Base-by-base conservation (phyloP, 2,888 invertebrate genomes). In the Labia minor region DNA sequence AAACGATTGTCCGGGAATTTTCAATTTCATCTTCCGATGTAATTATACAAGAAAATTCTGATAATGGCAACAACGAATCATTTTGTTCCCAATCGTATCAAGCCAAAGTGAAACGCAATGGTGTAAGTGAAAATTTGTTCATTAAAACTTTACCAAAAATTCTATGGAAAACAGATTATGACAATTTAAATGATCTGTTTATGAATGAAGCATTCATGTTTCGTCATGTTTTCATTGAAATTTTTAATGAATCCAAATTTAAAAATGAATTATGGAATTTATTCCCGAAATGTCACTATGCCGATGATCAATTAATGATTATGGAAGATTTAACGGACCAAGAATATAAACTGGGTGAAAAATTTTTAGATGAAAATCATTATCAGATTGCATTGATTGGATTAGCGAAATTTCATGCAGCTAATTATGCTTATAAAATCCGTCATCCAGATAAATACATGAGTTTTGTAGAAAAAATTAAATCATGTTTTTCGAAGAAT, bases 221-320 rank as follows among this genome's bases (percentile, higher is more conserved):
- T 49, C 14, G n/a, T 3, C 2, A 49, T 8, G 3, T 11, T 49
- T 49, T 49, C 4, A 3, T n/a, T 4, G 49, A 49, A 16, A 49
- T 49, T 49, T 49, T 49, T 49, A 49, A 49, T 14, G 49, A 49
- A 49, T 49, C 49, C 8, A 49, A n/a, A n/a, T 49, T 8, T 49
- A 49, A 49, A 49, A 14, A 49, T 49, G 49, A 49, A n/a, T 49
- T 49, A 49, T 49, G 49, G 49, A 49, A 14, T 49, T 49, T 49
- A 49, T 49, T 49, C 16, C 49, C 49, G 16, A 11, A 49, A 49
- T 49, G 14, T 49, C 16, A 10, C 16, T 49, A 49, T 49, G 14
- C 49, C 6, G 14, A 49, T 49, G n/a, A 11, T 49, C 3, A 49
- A 49, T 2, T 49, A 14, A 49, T 49, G 2, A 16, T 49, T 10